Evolutionary conservation across 2,797 vertebrate genomes (phyloP), one percentile per base, ranked within the genome.

Genomic region (Tachyglossus aculeatus): DNA sequence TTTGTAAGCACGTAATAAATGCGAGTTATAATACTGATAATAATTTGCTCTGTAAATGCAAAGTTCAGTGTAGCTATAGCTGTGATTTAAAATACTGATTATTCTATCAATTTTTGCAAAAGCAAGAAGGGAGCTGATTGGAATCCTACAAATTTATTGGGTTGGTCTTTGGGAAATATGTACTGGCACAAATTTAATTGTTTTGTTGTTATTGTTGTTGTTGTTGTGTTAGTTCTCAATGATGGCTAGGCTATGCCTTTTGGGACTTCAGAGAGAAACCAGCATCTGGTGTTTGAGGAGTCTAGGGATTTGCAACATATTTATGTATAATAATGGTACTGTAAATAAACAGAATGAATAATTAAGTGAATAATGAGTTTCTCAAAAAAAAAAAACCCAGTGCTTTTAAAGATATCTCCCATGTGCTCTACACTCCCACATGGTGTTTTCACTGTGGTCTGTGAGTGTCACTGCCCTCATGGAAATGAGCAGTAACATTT

Each of bases 291-390:
- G 81, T 89, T 88, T 86, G 78, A 91, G 82, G 79, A 90, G 93
- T 88, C 83, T 89, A 68, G 90, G 86, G 90, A 91, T 86, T 91
- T 90, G 80, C 72, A 88, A 84, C 84, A 83, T 88, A 88, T 89
- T 86, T 87, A 83, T 89, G 78, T 89, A 77, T 89, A 88, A 86
- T 91, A 87, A 82, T 82, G 88, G 79, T 82, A 88, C 90, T 88
- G 89, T 93, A 92, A 92, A 92, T 93, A 93, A 90, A 91, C 86
- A 88, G 87, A 90, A 88, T 88, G 65, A 90, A 89, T 90, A 90
- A 93, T 91, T 88, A 91, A 88, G 82, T 88, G 80, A 89, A 88
- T 90, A 88, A 91, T 83, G 86, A 92, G 70, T 64, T 88, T 83
- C 78, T 72, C 65, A 40, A 71, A 86, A 70, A 87, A 82, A 70